Evolutionary conservation across 1,140 invertebrate genomes (phyloP).

Genomic region (Heliothis virescens): DNA sequence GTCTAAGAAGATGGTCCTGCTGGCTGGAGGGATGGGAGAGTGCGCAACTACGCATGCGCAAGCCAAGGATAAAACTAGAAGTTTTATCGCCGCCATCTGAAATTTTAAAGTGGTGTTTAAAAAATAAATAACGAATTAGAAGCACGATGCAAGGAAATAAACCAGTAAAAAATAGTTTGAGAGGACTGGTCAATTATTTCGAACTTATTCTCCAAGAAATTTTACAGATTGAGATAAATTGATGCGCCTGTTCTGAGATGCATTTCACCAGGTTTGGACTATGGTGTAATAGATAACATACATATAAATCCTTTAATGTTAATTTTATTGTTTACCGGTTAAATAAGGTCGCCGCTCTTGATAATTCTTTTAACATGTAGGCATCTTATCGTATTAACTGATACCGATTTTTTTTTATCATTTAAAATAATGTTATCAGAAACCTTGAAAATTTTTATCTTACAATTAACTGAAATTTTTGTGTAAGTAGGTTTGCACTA

Average conservation of each 20-base stretch:
- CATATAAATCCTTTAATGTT: too few species aligned
- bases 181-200: too few species aligned
- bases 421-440: background rate
- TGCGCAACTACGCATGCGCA: constrained; percentile 56
- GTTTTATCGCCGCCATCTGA: constrained; percentile 73
- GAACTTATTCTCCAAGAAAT: too few species aligned
- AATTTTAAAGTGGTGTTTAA: constrained; percentile 9
- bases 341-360: background rate
- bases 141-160: background rate
- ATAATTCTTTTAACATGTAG: background rate
- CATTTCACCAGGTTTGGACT: too few species aligned
- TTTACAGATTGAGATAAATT: too few species aligned
- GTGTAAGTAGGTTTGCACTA: background rate
- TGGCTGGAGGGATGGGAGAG: constrained; percentile 51
- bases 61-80: constrained; percentile 61
- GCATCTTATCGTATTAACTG: background rate
- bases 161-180: background rate
- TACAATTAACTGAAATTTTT: background rate
- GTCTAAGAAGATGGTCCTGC: constrained; percentile 72
- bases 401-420: background rate
- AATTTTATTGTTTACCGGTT: too few species aligned
- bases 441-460: background rate
- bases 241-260: too few species aligned
- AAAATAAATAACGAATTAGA: background rate
- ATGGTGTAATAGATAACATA: too few species aligned